Evolutionary conservation across 2,888 invertebrate species (phyloP).

Genomic region (Euclidia mi): DNA sequence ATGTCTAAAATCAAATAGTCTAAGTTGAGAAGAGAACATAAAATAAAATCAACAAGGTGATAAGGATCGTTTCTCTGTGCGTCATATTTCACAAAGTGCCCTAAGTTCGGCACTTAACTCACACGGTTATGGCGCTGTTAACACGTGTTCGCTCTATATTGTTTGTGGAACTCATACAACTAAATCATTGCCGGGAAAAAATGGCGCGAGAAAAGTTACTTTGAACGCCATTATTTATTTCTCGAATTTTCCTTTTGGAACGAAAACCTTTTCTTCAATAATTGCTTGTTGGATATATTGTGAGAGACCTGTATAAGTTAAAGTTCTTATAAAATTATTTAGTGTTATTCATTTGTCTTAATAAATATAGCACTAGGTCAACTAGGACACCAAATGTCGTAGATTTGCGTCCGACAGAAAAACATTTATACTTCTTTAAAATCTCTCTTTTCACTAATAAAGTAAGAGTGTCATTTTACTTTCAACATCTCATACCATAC

Average conservation of each 20-base stretch:
- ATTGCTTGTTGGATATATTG: no score
- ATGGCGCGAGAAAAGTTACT: constrained; percentile 58
- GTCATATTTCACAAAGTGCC: constrained; percentile 89
- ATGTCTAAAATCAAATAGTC: constrained; percentile 1
- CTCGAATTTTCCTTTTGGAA: constrained; percentile 8
- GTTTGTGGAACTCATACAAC: constrained; percentile 71
- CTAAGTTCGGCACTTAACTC: constrained; percentile 88
- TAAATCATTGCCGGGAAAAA: constrained; percentile 75
- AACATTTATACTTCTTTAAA: no score
- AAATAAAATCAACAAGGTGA: constrained; percentile 75
- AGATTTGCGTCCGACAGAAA: no score
- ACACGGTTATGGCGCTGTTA: constrained; percentile 86
- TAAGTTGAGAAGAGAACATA: constrained; percentile 45
- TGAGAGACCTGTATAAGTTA: no score
- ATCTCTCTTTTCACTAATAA: no score
- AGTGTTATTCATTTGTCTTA: no score
- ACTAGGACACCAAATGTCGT: no score
- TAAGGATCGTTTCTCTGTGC: constrained; percentile 82
- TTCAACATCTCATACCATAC: no score
- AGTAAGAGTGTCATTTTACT: no score
- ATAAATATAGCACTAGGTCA: no score
- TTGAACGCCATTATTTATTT: constrained; percentile 17
- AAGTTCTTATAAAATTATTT: no score
- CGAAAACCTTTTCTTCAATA: no score
- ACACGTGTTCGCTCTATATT: constrained; percentile 87